Evolutionary conservation across 1,140 invertebrate species (phyloP), one percentile per base, ranked within the genome.

Genomic region (Trichoplusia ni): DNA sequence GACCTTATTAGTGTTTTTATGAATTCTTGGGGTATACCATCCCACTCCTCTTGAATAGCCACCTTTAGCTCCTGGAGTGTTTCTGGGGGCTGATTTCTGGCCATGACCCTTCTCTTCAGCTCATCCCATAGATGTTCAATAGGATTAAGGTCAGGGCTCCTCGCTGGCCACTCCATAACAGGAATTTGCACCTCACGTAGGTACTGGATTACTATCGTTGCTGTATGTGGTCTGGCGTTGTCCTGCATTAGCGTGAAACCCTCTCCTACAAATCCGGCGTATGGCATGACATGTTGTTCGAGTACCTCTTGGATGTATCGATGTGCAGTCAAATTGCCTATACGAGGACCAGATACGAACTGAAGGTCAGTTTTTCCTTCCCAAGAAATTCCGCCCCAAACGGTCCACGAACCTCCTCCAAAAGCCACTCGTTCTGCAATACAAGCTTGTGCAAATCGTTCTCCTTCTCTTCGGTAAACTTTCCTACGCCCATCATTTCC

Each of bases 141-240:
- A n/a, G n/a, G n/a, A n/a, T n/a, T n/a, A n/a, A n/a, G n/a, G n/a
- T n/a, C n/a, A n/a, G n/a, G n/a, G n/a, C n/a, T n/a, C n/a, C n/a
- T n/a, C n/a, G n/a, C n/a, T n/a, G n/a, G n/a, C n/a, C n/a, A n/a
- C n/a, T n/a, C n/a, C n/a, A n/a, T n/a, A n/a, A n/a, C n/a, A n/a
- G n/a, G n/a, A n/a, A n/a, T n/a, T n/a, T n/a, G n/a, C n/a, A n/a
- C n/a, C n/a, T n/a, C n/a, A n/a, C n/a, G n/a, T n/a, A n/a, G n/a
- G n/a, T n/a, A n/a, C n/a, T n/a, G n/a, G n/a, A n/a, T n/a, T n/a
- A n/a, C n/a, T n/a, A n/a, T n/a, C n/a, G n/a, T n/a, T n/a, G n/a
- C n/a, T n/a, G 49, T 60, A 47, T 88, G 81, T 13, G 80, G 71
- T 40, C 61, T 27, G 18, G 64, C 64, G 53, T 76, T 77, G 51